These are phyloP conservation scores for Mya arenaria DNA, from an alignment of 1,140 invertebrate genomes.

Conservation along the genomic window DNA sequence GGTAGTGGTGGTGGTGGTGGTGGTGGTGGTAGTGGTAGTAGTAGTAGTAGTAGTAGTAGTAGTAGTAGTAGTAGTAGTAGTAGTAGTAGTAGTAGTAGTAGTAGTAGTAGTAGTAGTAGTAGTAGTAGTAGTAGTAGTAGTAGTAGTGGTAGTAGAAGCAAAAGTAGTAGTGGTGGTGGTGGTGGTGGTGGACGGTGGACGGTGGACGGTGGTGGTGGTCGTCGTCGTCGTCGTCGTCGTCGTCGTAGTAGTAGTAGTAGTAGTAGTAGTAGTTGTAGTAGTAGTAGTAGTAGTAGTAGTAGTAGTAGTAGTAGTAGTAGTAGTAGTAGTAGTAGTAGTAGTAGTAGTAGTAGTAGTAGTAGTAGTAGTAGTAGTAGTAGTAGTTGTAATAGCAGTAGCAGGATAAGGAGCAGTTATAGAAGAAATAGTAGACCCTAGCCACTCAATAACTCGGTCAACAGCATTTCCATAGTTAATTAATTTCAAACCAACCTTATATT, in stretches of 20 bases:
- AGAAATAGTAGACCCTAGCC: background rate
- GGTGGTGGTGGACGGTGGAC: background rate
- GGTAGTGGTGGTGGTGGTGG: background rate
- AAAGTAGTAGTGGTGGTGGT: background rate
- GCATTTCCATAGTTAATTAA: too few species aligned
- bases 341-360: constrained; percentile 38
- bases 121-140: background rate
- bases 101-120: background rate
- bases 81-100: background rate
- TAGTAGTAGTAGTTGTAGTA: constrained; percentile 43
- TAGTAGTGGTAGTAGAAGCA: background rate
- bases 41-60: background rate
- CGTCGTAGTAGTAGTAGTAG: constrained; percentile 40
- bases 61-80: background rate
- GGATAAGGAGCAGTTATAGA: background rate
- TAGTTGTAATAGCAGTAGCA: constrained; percentile 13
- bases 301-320: constrained; percentile 37
- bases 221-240: constrained; percentile 1
- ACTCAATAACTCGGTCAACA: too few species aligned
- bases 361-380: constrained; percentile 23
- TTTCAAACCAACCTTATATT: constrained; percentile 24
- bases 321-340: constrained; percentile 45
- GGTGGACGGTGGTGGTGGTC: background rate
- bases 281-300: constrained; percentile 38
- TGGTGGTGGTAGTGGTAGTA: background rate